Evolutionary conservation across 2,888 invertebrate species (phyloP), one percentile per base, ranked within the genome.

Genomic region (Andricus quercusramuli): DNA sequence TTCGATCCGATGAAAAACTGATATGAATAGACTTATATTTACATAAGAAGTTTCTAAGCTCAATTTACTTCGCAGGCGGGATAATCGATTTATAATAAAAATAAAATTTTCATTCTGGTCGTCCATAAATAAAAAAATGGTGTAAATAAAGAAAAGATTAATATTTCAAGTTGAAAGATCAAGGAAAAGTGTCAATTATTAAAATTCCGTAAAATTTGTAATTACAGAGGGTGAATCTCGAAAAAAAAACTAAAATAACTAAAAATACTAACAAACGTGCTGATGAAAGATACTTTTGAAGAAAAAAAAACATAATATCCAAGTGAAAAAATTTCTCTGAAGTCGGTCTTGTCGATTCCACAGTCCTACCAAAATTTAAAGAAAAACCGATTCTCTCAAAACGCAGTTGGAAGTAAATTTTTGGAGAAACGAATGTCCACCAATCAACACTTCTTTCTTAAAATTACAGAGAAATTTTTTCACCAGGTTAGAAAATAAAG

Each of bases 301-400:
- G 11, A 47, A 47, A 15, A 17, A 47, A 47, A 15, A 47, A 47
- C 47, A 62, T 20, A 62, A 25, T 13, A 77, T 77, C 37, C 22
- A 41, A 77, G 65, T 74, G 74, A 74, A 74, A 74, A 74, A 74
- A 74, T 74, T 74, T 74, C 74, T 74, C 74, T 56, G 32, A 56
- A 51, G 29, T 37, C 15, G n/a, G 13, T 37, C 32, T 56, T 37
- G 32, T n/a, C 51, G 32, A 74, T 74, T 51, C 32, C 74, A 59
- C 47, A 13, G 41, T 17, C 41, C 29, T 51, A 51, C 29, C 44
- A 47, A 74, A 70, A 47, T 13, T 22, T 22, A 29, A 17, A 51
- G 56, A 74, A 20, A 74, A 29, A 51, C 2, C 20, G n/a, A 29
- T 25, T 74, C 13, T 56, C 17, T 47, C 47, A 20, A 68, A 41